phyloP scores from a whole-genome alignment of 2,888 invertebrate genomes.

The Hypomecis atomaria region DNA sequence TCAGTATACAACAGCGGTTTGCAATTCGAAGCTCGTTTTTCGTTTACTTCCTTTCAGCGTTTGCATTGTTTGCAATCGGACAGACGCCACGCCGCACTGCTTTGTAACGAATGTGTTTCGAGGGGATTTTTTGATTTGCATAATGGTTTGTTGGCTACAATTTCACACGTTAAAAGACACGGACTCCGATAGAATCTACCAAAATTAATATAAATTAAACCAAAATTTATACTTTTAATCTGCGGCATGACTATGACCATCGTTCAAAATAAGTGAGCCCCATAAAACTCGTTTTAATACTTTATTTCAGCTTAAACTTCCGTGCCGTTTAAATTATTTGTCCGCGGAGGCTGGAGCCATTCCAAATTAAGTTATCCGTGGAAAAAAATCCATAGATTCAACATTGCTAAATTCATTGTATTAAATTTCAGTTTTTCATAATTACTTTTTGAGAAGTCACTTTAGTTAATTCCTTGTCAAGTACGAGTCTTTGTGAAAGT shows the following conservation, averaged over 20 bases:
- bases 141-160: constrained; percentile 58
- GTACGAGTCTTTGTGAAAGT: constrained; percentile 48
- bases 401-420: constrained; percentile 71
- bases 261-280: constrained; percentile 71
- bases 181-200: constrained; percentile 37
- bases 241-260: constrained; percentile 70
- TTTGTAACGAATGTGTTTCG: constrained; percentile 59
- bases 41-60: constrained; percentile 66
- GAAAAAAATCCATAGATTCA: constrained; percentile 72
- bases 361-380: constrained; percentile 82
- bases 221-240: constrained; percentile 71
- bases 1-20: constrained; percentile 56
- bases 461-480: constrained; percentile 60
- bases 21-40: constrained; percentile 68
- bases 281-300: constrained; percentile 80
- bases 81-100: constrained; percentile 56
- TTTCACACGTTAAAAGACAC: constrained; percentile 41
- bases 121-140: constrained; percentile 58
- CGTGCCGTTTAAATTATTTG: constrained; percentile 80
- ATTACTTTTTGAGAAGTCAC: constrained; percentile 57
- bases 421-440: constrained; percentile 57
- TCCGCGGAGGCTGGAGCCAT: constrained; percentile 74
- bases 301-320: constrained; percentile 81
- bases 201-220: constrained; percentile 63
- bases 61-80: constrained; percentile 66